A percentile compares a stretch with the other conserved stretches of the same genome.
Evolutionary conservation across 2,797 vertebrate genomes (phyloP).

Genomic region (Urocyon cinereoargenteus): DNA sequence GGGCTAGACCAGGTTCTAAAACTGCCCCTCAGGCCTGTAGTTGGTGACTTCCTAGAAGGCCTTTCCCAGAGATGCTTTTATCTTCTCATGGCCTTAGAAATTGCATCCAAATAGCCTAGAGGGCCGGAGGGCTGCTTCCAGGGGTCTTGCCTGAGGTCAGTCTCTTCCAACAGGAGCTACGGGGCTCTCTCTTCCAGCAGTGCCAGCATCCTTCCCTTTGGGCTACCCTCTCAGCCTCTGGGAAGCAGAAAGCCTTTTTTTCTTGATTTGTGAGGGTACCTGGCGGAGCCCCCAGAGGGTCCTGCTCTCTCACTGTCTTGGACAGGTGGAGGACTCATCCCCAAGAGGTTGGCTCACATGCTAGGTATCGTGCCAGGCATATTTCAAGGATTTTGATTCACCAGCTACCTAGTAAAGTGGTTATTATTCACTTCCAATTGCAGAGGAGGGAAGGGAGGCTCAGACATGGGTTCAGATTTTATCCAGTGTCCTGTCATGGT

Average conservation of each 20-base stretch:
- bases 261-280: not conserved
- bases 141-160: not conserved
- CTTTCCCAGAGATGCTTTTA: not conserved
- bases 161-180: not conserved
- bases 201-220: not conserved
- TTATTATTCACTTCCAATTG: not conserved
- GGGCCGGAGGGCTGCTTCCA: not conserved
- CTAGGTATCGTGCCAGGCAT: not conserved
- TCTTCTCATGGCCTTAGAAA: not conserved
- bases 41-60: not conserved
- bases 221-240: not conserved
- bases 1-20: not conserved
- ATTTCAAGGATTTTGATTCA: not conserved
- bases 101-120: not conserved
- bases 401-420: not conserved
- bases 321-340: not conserved
- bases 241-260: not conserved
- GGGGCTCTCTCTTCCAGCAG: not conserved
- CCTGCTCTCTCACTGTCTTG: not conserved
- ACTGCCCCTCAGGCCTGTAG: not conserved
- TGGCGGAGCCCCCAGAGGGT: fast-evolving
- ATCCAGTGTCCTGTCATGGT: not conserved
- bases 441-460: not conserved
- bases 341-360: not conserved
- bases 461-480: not conserved